A percentile compares a stretch with the other conserved stretches of the same genome.
These are phyloP conservation scores for Salvelinus alpinus DNA, from an alignment of 2,113 vertebrate species.

Conservation along the genomic window DNA sequence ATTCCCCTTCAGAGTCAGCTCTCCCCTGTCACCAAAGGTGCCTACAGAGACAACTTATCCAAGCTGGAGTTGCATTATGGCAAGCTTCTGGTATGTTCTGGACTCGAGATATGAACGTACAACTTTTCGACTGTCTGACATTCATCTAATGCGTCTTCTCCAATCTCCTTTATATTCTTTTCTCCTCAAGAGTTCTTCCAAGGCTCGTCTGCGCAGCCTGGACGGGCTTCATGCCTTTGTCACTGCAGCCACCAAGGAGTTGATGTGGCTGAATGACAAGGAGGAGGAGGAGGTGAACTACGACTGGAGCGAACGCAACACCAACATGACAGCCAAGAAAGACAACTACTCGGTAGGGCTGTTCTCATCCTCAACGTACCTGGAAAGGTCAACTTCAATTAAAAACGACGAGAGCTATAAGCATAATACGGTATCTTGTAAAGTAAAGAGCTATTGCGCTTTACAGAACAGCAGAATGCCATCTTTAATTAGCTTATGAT, in stretches of 20 bases:
- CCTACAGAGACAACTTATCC: conserved; percentile 85
- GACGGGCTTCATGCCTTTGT: conserved; percentile 87
- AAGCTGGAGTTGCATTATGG: conserved; percentile 87
- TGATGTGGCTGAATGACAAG: conserved; percentile 93
- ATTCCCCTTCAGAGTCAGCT: conserved; percentile 78
- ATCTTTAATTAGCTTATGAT: too few relatives aligned
- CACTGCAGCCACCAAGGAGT: conserved; percentile 85
- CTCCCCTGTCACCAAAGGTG: conserved; percentile 73
- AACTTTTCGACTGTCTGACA: not conserved
- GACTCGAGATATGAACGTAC: not conserved
- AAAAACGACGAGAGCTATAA: too few relatives aligned
- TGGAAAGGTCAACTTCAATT: not conserved
- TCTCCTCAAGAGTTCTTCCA: conserved; percentile 83
- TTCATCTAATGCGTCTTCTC: not conserved
- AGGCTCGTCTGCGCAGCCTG: conserved; percentile 80
- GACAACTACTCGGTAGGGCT: conserved; percentile 88
- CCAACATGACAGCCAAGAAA: conserved; percentile 88
- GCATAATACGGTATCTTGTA: too few relatives aligned
- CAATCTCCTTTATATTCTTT: not conserved
- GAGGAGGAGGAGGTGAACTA: conserved; percentile 93
- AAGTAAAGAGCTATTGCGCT: too few relatives aligned
- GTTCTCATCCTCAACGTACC: not conserved
- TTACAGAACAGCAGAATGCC: too few relatives aligned
- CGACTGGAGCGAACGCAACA: conserved; percentile 91
- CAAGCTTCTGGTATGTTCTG: conserved; percentile 81